Conservation (phyloP, 2,888 invertebrate species). For the Clusia tigrina region DNA sequence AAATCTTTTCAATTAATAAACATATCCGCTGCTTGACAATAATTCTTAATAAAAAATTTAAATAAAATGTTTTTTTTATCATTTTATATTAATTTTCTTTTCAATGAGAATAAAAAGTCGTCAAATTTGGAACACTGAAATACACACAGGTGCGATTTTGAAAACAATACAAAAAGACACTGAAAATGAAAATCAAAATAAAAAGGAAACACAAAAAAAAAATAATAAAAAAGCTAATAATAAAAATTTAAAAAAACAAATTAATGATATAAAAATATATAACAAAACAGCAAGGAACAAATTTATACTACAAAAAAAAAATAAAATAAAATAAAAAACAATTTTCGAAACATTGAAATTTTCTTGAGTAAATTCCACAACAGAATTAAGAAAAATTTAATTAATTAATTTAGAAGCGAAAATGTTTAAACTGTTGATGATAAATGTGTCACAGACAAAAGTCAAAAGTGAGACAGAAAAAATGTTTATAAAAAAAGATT, state of each 20-base stretch:
- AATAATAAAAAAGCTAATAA: background rate
- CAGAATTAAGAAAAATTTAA: background rate
- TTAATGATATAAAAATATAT: background rate
- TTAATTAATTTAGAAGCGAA: background rate
- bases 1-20: too few species aligned
- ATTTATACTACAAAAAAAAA: background rate
- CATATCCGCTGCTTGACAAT: too few species aligned
- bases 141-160: too few species aligned
- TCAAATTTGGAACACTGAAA: too few species aligned
- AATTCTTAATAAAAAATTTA: too few species aligned
- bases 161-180: background rate
- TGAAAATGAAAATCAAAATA: background rate
- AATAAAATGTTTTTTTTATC: too few species aligned
- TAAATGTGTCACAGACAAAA: slow-evolving; percentile 4
- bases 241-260: background rate
- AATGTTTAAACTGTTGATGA: background rate
- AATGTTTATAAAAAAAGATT: slow-evolving; percentile 13
- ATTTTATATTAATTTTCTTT: too few species aligned
- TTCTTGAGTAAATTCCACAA: too few species aligned
- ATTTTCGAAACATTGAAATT: background rate
- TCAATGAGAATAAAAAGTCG: too few species aligned
- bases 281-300: background rate
- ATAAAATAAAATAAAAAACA: too few species aligned
- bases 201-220: background rate
- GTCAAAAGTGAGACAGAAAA: background rate